These are phyloP conservation scores for Rostratula benghalensis DNA, from an alignment of 2,113 vertebrate genomes.

Conservation along the genomic window DNA sequence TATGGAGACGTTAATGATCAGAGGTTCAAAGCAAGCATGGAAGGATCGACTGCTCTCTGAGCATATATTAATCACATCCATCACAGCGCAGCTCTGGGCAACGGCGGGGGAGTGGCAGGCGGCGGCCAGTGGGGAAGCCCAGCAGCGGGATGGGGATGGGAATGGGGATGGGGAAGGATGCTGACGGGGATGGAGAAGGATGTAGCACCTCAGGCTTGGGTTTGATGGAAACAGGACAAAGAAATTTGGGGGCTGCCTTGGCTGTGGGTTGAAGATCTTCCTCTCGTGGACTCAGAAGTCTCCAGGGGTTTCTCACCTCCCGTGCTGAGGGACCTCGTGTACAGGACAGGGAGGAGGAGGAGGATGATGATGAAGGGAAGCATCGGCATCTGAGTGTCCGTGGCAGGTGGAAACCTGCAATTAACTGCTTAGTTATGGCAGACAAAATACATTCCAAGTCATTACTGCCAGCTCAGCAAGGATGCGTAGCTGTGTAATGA, in stretches of 20 bases:
- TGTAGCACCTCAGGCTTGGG: rapidly evolving
- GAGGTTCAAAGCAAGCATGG: slow-evolving; percentile 43
- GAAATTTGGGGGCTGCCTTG: background rate
- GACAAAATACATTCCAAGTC: background rate
- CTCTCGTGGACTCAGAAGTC: background rate
- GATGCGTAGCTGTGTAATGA: background rate
- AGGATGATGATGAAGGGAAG: background rate
- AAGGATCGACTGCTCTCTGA: background rate
- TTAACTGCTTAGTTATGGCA: background rate
- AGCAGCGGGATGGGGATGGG: background rate
- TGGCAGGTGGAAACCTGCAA: background rate
- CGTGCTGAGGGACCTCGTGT: rapidly evolving
- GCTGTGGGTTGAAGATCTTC: background rate
- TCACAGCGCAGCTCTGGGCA: background rate
- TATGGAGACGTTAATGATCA: slow-evolving; percentile 50
- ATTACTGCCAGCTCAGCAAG: background rate
- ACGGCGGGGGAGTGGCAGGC: background rate
- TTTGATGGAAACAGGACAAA: too few species aligned
- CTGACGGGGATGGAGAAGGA: background rate
- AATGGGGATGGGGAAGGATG: background rate
- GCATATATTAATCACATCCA: slow-evolving; percentile 52
- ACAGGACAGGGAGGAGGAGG: background rate
- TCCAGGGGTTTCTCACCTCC: background rate
- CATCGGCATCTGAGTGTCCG: rapidly evolving
- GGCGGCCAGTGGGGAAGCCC: background rate